Base-by-base conservation (phyloP, 2,888 invertebrate genomes). In the Apomyelois bistriatella region DNA sequence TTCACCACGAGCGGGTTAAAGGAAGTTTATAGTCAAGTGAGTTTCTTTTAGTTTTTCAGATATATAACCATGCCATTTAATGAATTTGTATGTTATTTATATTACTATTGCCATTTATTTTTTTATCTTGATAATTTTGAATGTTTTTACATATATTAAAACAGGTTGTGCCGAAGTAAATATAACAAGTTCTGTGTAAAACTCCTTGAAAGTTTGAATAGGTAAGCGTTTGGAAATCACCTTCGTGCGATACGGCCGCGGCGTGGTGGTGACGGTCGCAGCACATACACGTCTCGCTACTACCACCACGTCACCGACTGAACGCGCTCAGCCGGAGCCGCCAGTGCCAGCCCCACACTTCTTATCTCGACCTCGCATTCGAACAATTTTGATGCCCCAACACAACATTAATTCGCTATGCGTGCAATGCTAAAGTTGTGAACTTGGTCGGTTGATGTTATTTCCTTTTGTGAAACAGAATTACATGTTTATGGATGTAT, bases 1-100 rank as follows among this genome's bases (percentile, higher is more conserved):
- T 90, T 89, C 89, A 90, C 75, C 89, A 90, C 89, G 89, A 90
- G 86, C 85, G 89, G 90, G 87, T 83, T 90, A 73, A 89, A 90
- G 86, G 88, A 88, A 86, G 74, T 89, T 76, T 90, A 90, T 82
- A 80, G 90, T 76, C 88, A 84, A 85, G 89, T 90, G 73, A 87
- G 90, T 86, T 72, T 58, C 58, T 63, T 52, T 60, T 52, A 32
- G 46, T 16, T 55, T 40, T 50, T 30, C 3, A 30, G 9, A 16
- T 48, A 16, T 38, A 22, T 46, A 38, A 32, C 13, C 28, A 28
- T n/a, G n/a, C n/a, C n/a, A n/a, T n/a, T n/a, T n/a, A 28, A 28
- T 30, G 5, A 5, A 3, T 16, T 51, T 46, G 37, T 48, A 37
- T 40, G 16, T 12, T 7, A 15, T 38, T 40, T 40, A 5, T 16